Evolutionary conservation across 1,140 invertebrate genomes (phyloP).

Genomic region (Holotrichia oblita): DNA sequence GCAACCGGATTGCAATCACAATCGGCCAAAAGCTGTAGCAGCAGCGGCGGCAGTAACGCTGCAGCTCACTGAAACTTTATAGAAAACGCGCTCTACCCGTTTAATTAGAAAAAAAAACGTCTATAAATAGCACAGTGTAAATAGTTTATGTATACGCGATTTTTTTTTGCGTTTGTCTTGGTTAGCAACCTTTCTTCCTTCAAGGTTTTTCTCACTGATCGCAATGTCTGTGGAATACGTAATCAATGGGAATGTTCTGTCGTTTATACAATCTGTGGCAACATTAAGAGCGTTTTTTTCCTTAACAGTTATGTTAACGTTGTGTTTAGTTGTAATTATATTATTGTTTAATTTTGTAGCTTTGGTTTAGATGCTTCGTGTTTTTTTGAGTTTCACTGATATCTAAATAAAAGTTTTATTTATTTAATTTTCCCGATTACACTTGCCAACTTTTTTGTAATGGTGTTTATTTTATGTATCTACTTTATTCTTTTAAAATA

Average conservation of each 20-base stretch:
- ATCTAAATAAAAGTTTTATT: too few relatives aligned
- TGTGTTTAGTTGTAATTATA: neutral
- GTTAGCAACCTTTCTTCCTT: slow-evolving; percentile 28
- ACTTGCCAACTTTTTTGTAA: too few relatives aligned
- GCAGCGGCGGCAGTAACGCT: neutral
- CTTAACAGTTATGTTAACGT: neutral
- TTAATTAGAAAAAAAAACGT: slow-evolving; percentile 30
- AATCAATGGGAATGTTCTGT: neutral
- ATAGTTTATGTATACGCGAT: slow-evolving; percentile 8
- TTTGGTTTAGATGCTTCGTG: too few relatives aligned
- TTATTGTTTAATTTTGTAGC: neutral
- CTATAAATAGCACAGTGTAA: slow-evolving; percentile 24
- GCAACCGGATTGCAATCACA: neutral
- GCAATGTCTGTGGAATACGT: slow-evolving; percentile 24
- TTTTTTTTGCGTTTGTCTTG: neutral
- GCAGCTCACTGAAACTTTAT: slow-evolving; percentile 3
- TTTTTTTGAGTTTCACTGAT: too few relatives aligned
- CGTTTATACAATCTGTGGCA: slow-evolving; percentile 4
- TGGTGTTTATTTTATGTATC: too few relatives aligned
- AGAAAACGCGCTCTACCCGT: neutral
- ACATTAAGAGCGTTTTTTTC: slow-evolving; percentile 2
- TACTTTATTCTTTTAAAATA: too few relatives aligned
- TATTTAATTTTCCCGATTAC: too few relatives aligned
- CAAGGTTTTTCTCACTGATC: slow-evolving; percentile 24
- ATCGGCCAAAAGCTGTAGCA: neutral